Percentiles rank a stretch among this genome's conserved stretches.
Conservation (phyloP, 1,140 invertebrate genomes). For the Lithobius niger region DNA sequence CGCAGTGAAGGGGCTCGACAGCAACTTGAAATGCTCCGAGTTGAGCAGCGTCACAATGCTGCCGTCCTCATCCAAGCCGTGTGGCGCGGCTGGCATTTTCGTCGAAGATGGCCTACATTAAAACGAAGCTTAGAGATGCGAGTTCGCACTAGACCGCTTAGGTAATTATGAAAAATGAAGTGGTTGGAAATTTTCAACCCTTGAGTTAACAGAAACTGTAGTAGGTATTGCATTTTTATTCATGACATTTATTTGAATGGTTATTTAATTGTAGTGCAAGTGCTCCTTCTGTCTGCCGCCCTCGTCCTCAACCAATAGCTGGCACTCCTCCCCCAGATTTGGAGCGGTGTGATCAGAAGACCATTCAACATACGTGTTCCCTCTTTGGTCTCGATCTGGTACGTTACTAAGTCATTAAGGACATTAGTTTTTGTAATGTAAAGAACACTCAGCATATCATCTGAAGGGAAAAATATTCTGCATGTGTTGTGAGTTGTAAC, state of each 20-base stretch:
- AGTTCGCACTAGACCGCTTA: background rate
- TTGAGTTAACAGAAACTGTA: too few species aligned
- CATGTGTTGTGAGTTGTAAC: too few species aligned
- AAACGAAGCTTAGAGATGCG: slow-evolving; percentile 31
- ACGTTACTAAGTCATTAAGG: slow-evolving; percentile 14
- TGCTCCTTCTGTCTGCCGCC: slow-evolving; percentile 31
- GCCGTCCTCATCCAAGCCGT: slow-evolving; percentile 59
- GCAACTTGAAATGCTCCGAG: slow-evolving; percentile 63
- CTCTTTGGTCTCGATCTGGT: slow-evolving; percentile 78
- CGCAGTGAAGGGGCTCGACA: slow-evolving; percentile 79
- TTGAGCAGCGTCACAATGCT: slow-evolving; percentile 57
- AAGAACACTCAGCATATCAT: background rate
- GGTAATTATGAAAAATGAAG: too few species aligned
- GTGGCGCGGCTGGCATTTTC: slow-evolving; percentile 62
- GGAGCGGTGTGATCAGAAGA: slow-evolving; percentile 72
- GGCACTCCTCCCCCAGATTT: slow-evolving; percentile 28
- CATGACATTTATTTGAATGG: too few species aligned
- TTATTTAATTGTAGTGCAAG: background rate
- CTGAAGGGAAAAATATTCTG: too few species aligned
- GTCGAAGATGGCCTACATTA: slow-evolving; percentile 51
- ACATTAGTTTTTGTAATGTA: too few species aligned
- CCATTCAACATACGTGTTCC: slow-evolving; percentile 76
- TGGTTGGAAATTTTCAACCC: too few species aligned
- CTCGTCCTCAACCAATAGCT: slow-evolving; percentile 67
- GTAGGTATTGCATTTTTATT: too few species aligned